Base-by-base conservation (phyloP, 2,797 vertebrate species). In the Syndactyla subalaris region DNA sequence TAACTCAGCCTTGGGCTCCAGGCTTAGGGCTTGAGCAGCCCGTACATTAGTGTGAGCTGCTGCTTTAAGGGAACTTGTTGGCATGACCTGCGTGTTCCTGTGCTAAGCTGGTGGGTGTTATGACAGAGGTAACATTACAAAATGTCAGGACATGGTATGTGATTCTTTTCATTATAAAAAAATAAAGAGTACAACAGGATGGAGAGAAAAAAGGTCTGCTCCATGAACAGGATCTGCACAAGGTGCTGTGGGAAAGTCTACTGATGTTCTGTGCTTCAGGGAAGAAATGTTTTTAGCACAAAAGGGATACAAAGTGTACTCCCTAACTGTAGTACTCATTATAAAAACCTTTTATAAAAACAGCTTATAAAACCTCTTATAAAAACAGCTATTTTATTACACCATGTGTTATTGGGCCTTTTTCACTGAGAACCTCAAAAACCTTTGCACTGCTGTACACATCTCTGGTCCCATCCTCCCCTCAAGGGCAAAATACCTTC, bases 381-480 rank as follows among this genome's bases (percentile, higher is more conserved):
- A 62, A 46, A 63, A 91, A 12, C 5, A 57, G 4, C 7, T 67
- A 1, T n/a, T 51, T 67, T 23, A 38, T 23, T 38, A 14, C 4
- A 59, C 1, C 8, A 9, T 54, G 14, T 78, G 22, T 18, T 59
- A 36, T 3, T 26, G 6, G 11, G 19, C 5, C 9, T 86, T 63
- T 86, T 41, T 23, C 19, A 63, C 5, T 48, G 22, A 71, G 21
- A 59, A 3, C 5, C 0, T 1, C 10, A 49, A 81, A 14, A n/a
- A 59, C 7, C 21, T 55, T 55, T 38, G 6, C 21, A 10, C 8
- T 45, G 18, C 18, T 2, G 4, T 68, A 24, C 8, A n/a, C 7
- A 2, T 57, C 12, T 14, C 14, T 8, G 2, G 7, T 90, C 32
- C 32, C 15, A 65, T 1, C 1, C 2, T 68, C 8, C 5, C 8